Evolutionary conservation across 2,888 invertebrate species (phyloP).

Genomic region (Ectropis crepuscularia): DNA sequence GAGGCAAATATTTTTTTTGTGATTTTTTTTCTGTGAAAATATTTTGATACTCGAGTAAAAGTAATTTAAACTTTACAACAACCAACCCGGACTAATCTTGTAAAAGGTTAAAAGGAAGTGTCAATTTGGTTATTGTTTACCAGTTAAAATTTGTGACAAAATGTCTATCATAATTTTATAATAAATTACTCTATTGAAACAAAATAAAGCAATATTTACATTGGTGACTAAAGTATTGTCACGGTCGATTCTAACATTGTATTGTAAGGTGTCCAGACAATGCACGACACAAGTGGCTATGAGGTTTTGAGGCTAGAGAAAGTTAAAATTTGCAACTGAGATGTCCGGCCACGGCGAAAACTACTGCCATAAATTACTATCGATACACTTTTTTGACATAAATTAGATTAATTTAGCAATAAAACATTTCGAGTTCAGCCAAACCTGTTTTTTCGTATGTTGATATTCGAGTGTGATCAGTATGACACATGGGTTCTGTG

Average conservation of each 20-base stretch:
- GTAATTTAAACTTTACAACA: too few species aligned
- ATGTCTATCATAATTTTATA: too few species aligned
- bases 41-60: too few species aligned
- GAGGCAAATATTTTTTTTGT: background rate
- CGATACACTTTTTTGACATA: conserved; percentile 36
- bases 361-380: conserved; percentile 51
- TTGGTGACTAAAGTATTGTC: conserved; percentile 32
- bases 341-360: conserved; percentile 63
- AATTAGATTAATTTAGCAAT: conserved; percentile 35
- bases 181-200: conserved; percentile 12
- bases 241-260: conserved; percentile 43
- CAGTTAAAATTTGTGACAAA: too few species aligned
- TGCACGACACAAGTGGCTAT: conserved; percentile 67
- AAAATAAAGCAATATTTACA: conserved; percentile 34
- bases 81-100: too few species aligned
- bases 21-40: background rate
- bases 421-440: conserved; percentile 22
- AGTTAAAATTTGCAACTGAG: conserved; percentile 75
- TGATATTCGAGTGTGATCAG: conserved; percentile 25
- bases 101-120: too few species aligned
- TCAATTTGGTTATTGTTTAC: too few species aligned
- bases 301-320: conserved; percentile 84
- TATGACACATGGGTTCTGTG: conserved; percentile 22
- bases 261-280: conserved; percentile 70
- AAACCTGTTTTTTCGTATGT: conserved; percentile 26